A percentile compares a stretch with the other conserved stretches of the same genome.
Conservation (phyloP, 2,797 vertebrate genomes). For the Smutsia gigantea region DNA sequence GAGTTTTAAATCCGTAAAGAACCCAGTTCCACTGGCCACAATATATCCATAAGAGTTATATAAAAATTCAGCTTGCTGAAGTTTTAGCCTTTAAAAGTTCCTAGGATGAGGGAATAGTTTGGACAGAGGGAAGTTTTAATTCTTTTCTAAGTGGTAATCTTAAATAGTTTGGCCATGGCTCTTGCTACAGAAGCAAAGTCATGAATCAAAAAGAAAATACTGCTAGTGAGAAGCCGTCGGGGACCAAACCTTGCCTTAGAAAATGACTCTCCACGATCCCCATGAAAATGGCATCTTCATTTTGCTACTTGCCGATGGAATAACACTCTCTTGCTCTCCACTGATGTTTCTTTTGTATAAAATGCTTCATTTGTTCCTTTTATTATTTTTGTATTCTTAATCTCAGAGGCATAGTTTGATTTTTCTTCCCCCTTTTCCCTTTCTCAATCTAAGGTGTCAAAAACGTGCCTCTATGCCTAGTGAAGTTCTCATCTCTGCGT, state of each 20-base stretch:
- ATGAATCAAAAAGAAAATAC: slow-evolving; percentile 57
- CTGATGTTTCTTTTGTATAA: background rate
- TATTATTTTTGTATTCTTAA: background rate
- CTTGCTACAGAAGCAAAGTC: slow-evolving; percentile 41
- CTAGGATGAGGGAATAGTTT: slow-evolving; percentile 5
- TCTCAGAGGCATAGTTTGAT: background rate
- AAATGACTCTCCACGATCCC: slow-evolving; percentile 58
- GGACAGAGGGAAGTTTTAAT: slow-evolving; percentile 22
- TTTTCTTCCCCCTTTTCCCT: slow-evolving; percentile 45
- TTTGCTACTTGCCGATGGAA: background rate
- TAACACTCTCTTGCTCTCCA: background rate
- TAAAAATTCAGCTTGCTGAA: slow-evolving; percentile 13
- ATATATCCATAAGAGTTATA: background rate
- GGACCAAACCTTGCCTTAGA: background rate
- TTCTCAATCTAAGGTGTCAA: slow-evolving; percentile 9
- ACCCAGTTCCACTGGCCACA: background rate
- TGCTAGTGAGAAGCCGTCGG: background rate
- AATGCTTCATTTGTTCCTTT: slow-evolving; percentile 56
- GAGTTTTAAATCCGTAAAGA: background rate
- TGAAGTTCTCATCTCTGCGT: background rate
- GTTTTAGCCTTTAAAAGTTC: slow-evolving; percentile 19
- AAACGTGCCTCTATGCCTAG: background rate
- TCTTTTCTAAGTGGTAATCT: slow-evolving; percentile 37
- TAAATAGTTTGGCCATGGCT: slow-evolving; percentile 21
- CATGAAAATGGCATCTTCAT: background rate